Conservation (phyloP, 2,888 invertebrate species). For the Lasius platythorax region DNA sequence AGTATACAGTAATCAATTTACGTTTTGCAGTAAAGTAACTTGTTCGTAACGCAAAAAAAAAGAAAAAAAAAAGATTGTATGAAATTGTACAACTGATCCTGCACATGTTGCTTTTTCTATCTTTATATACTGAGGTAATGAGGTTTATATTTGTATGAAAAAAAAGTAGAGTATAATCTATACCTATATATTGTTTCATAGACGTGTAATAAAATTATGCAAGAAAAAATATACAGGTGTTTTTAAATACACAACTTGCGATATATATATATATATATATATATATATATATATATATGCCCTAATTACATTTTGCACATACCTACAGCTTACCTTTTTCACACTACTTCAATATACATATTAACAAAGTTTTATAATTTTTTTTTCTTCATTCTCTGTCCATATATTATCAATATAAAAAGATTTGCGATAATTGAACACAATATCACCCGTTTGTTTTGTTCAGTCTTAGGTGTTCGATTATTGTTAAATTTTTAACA, state of each 20-base stretch:
- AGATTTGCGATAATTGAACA: conserved; percentile 24
- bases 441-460: conserved; percentile 16
- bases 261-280: conserved; percentile 64
- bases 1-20: background rate
- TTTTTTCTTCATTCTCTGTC: background rate
- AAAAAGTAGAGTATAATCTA: conserved; percentile 58
- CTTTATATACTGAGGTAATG: conserved; percentile 66
- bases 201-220: conserved; percentile 63
- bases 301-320: conserved; percentile 4
- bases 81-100: conserved; percentile 67
- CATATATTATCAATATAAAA: conserved; percentile 18
- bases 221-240: conserved; percentile 60
- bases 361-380: conserved; percentile 3
- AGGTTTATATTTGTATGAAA: conserved; percentile 70
- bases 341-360: conserved; percentile 7
- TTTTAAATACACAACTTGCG: conserved; percentile 52
- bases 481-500: conserved; percentile 29
- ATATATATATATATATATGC: conserved; percentile 62
- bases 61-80: conserved; percentile 27
- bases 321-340: background rate
- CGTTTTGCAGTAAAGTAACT: conserved; percentile 1
- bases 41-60: conserved; percentile 48
- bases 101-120: conserved; percentile 69
- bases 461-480: conserved; percentile 42
- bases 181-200: conserved; percentile 61